Percentiles rank a stretch among this genome's conserved stretches.
These are phyloP conservation scores for Yponomeuta plumbellus DNA, from an alignment of 2,888 invertebrate genomes.

Conservation along the genomic window DNA sequence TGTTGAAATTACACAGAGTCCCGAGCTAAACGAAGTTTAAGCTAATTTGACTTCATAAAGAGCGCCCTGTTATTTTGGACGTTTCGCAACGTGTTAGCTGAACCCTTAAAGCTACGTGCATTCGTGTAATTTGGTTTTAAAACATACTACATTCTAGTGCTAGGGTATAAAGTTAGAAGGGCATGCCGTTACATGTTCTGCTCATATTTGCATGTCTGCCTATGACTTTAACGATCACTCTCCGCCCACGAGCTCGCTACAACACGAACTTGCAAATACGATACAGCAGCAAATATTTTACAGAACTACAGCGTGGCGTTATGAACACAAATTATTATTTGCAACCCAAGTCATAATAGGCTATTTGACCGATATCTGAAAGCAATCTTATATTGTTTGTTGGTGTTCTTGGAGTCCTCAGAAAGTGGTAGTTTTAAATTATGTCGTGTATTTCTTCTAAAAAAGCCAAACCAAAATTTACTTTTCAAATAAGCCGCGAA, in stretches of 20 bases:
- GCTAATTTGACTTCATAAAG: neutral
- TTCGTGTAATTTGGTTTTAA: neutral
- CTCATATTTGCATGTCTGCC: neutral
- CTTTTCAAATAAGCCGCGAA: no score
- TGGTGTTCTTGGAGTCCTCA: no score
- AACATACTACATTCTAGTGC: neutral
- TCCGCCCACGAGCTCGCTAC: neutral
- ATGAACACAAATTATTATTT: neutral
- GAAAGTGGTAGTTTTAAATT: no score
- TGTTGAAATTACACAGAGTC: neutral
- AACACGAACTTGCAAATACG: neutral
- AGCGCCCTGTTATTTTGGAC: neutral
- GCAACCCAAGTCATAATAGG: neutral
- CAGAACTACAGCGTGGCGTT: neutral
- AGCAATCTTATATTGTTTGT: no score
- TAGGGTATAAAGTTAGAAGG: neutral
- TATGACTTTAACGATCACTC: neutral
- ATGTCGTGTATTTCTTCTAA: no score
- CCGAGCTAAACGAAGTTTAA: neutral
- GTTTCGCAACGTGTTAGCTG: neutral
- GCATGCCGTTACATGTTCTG: neutral
- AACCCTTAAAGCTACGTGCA: neutral
- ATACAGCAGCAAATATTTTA: neutral
- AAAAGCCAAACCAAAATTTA: no score
- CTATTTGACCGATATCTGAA: no score